Base-by-base conservation (phyloP, 2,113 vertebrate species). In the Geothlypis trichas region DNA sequence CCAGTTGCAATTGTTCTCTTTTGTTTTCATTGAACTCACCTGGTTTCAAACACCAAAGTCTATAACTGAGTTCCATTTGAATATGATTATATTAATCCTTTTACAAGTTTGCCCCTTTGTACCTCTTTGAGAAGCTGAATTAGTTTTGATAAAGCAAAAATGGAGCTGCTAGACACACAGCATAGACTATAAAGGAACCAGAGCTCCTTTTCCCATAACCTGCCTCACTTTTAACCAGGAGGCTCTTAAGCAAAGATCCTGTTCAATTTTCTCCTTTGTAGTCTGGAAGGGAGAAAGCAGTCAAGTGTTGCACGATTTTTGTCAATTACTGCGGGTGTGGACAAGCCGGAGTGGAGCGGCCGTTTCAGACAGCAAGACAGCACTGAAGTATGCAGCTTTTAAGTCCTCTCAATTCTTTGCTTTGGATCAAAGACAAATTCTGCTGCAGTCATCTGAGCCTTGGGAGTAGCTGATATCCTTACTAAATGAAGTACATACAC, bases 361-460 rank as follows among this genome's bases (percentile, higher is more conserved):
- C 49, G 52, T 74, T 90, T 78, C 84, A 92, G 89, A 52, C 37
- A 90, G 65, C 30, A 74, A 46, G 76, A 26, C 37, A 89, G 42
- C 52, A 68, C 52, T 84, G 79, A 87, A 62, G 14, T 35, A 30
- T 41, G 46, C 44, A 71, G 49, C 26, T 67, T 92, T 57, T 69
- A 27, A 58, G 66, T 37, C 31, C 21, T 41, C 49, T 83, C 44
- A 47, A 7, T 68, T 93, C 61, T 87, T 77, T 59, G 26, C 23
- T 84, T 91, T 77, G 82, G 10, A 89, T 88, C 46, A 95, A 89
- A 95, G 28, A 74, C 33, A 89, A 79, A 77, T 72, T 93, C 52
- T 14, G 15, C 19, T 65, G 47, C 83, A 96, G 54, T 63, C 65
- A 68, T 66, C 42, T 80, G 51, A 92, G 76, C 52, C 72, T 79